phyloP scores from a whole-genome alignment of 2,113 vertebrate species.

The Mus pahari region DNA sequence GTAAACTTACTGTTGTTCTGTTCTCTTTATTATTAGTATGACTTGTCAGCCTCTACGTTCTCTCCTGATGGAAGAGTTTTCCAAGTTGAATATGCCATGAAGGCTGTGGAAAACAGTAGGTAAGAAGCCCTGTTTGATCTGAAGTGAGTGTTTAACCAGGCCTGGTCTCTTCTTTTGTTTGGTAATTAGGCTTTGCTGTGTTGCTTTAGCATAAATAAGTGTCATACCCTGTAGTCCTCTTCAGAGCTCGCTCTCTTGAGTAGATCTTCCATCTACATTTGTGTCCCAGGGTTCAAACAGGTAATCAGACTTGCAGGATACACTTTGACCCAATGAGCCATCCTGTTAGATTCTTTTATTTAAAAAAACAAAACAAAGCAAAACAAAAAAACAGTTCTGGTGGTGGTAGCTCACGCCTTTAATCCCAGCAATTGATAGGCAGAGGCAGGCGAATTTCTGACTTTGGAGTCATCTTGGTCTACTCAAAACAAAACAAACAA shows the following conservation, averaged over 20 bases:
- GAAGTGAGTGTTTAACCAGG: conserved; percentile 56
- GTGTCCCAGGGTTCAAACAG: not conserved
- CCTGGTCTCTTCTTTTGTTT: conserved; percentile 32
- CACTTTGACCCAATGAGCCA: not conserved
- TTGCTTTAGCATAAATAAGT: conserved; percentile 43
- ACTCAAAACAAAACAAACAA: not conserved
- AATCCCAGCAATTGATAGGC: no score
- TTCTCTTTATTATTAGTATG: conserved; percentile 88
- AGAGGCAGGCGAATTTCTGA: no score
- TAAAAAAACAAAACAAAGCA: no score
- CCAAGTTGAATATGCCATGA: conserved; percentile 99
- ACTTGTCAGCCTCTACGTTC: conserved; percentile 98
- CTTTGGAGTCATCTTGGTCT: not conserved
- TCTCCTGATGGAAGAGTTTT: conserved; percentile 99
- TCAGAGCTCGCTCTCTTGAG: not conserved
- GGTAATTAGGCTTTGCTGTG: conserved; percentile 50
- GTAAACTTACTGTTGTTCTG: not conserved
- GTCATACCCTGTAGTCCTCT: not conserved
- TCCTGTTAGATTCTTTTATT: not conserved
- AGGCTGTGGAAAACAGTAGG: conserved; percentile 99
- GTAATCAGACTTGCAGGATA: no score
- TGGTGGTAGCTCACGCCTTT: no score
- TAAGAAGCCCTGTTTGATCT: conserved; percentile 82
- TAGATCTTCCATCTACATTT: not conserved
- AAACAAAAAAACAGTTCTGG: no score